Percentiles rank a stretch among this genome's conserved stretches.
Evolutionary conservation across 35 echinoderm and acorn worm species (phyloP).

Genomic region (Ophiothrix spiculata): DNA sequence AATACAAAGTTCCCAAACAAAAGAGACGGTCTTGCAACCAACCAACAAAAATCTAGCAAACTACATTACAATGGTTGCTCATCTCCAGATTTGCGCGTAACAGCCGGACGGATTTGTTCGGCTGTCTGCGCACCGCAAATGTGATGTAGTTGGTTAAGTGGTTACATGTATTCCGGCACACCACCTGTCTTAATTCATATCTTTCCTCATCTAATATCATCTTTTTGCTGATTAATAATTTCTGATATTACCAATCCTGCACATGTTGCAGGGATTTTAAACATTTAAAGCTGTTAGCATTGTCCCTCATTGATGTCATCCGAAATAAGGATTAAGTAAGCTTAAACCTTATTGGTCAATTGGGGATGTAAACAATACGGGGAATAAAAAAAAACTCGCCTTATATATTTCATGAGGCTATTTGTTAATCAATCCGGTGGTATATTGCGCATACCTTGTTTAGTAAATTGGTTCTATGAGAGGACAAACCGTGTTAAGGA

Average conservation of each 20-base stretch:
- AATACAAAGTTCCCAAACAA: no score
- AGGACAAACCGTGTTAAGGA: background rate
- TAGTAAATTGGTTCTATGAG: background rate
- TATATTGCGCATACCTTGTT: background rate
- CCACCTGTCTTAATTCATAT: background rate
- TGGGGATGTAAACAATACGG: no score
- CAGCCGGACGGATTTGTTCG: background rate
- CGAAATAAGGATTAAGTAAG: background rate
- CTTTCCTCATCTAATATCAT: background rate
- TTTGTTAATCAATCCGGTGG: background rate
- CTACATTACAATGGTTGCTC: no score
- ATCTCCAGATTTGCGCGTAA: background rate
- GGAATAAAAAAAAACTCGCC: no score
- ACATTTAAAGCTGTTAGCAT: background rate
- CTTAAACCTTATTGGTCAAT: background rate
- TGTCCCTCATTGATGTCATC: background rate
- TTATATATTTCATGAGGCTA: background rate
- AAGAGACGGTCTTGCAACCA: no score
- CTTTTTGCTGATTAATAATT: slow-evolving; percentile 6
- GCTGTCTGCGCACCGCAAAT: background rate
- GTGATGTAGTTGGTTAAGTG: background rate
- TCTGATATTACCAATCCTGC: background rate
- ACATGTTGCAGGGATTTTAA: background rate
- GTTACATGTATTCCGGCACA: background rate
- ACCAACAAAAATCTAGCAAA: no score